phyloP scores from a whole-genome alignment of 2,888 invertebrate species.

The Phortica magna region DNA sequence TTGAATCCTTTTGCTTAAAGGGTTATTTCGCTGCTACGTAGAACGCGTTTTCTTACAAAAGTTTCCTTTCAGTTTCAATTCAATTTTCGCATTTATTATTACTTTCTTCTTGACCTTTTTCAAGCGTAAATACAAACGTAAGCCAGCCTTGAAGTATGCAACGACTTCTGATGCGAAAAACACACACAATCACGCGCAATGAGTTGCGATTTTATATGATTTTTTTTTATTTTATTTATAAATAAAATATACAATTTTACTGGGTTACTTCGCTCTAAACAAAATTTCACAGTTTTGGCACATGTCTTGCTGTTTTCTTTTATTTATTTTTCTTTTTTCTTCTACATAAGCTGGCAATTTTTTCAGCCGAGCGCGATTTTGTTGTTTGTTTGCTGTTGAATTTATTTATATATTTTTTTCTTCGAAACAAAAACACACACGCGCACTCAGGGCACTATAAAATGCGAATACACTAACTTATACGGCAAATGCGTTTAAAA shows the following conservation, averaged over 20 bases:
- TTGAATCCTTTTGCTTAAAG: too few relatives aligned
- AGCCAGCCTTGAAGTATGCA: constrained; percentile 15
- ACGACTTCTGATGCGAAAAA: neutral
- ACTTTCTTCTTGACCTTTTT: neutral
- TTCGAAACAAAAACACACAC: neutral
- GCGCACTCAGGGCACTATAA: neutral
- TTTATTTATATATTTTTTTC: neutral
- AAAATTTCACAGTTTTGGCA: constrained; percentile 14
- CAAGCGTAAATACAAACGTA: neutral
- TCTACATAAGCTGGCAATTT: neutral
- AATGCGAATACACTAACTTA: neutral
- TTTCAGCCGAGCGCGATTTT: neutral
- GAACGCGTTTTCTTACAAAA: too few relatives aligned
- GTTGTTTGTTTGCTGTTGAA: neutral
- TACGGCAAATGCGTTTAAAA: too few relatives aligned
- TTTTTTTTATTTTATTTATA: too few relatives aligned
- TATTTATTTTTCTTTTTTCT: neutral
- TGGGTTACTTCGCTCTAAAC: neutral
- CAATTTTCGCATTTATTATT: neutral
- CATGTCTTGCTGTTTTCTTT: neutral
- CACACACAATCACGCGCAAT: neutral
- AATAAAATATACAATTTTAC: neutral
- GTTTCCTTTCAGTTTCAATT: neutral
- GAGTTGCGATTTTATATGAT: neutral
- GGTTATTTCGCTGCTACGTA: too few relatives aligned